Conservation (phyloP, 2,888 invertebrate genomes). For the Norana najaformis region DNA sequence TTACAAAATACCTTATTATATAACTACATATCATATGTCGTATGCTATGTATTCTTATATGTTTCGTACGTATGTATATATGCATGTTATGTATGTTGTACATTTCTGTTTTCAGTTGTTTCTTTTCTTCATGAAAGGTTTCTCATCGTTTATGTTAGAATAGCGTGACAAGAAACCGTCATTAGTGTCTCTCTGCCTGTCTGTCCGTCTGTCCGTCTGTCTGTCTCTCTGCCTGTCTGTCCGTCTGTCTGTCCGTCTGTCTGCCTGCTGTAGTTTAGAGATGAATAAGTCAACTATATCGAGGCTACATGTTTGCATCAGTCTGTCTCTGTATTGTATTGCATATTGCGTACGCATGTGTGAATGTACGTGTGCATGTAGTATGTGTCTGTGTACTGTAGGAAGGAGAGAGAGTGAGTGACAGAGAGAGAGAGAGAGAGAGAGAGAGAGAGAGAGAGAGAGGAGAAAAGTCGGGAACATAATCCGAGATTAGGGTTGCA, state of each 20-base stretch:
- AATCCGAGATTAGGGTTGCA: not conserved
- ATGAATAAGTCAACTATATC: not conserved
- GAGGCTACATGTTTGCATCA: not conserved
- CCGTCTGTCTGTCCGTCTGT: not conserved
- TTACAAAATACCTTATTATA: not conserved
- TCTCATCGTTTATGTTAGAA: conserved; percentile 17
- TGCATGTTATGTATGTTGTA: not conserved
- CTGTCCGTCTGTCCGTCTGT: not conserved
- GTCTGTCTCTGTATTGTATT: not conserved
- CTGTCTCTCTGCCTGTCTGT: not conserved
- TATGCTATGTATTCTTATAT: not conserved
- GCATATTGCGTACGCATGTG: not conserved
- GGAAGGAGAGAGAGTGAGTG: not conserved
- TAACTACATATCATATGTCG: not conserved
- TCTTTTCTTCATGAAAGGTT: not conserved
- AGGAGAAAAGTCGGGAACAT: no score
- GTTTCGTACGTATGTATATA: not conserved
- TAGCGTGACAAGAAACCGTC: not conserved
- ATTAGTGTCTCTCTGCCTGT: not conserved
- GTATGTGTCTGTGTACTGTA: not conserved
- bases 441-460: no score
- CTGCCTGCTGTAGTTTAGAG: not conserved
- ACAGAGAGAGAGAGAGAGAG: no score
- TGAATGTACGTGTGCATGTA: not conserved
- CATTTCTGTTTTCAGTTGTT: conserved; percentile 17